phyloP scores from a whole-genome alignment of 2,113 vertebrate genomes.

The Lamprologus sp. region DNA sequence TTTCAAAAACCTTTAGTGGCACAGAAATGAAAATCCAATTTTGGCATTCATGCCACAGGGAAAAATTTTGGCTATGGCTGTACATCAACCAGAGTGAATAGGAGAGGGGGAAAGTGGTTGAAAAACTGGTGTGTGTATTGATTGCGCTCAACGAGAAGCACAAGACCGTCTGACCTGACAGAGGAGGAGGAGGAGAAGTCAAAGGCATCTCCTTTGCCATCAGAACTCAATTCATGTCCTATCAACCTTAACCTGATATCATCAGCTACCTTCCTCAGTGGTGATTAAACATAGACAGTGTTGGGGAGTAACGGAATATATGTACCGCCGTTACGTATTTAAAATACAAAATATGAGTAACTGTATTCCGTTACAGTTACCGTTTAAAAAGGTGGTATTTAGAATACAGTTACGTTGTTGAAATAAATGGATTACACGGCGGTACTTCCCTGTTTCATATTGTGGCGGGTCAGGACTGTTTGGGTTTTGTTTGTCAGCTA shows the following conservation, averaged over 20 bases:
- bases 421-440: too few species aligned
- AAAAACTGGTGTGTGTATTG: neutral
- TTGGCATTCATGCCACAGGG: neutral
- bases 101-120: neutral
- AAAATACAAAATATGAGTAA: too few species aligned
- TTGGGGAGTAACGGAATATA: too few species aligned
- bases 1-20: too few species aligned
- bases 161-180: neutral
- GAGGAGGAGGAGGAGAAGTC: neutral
- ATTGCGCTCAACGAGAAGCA: neutral
- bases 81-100: neutral
- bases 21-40: neutral
- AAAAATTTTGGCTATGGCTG: neutral
- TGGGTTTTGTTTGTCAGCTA: too few species aligned
- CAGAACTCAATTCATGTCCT: slow-evolving; percentile 19
- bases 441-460: too few species aligned
- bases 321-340: too few species aligned
- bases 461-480: too few species aligned
- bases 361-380: too few species aligned
- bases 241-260: neutral
- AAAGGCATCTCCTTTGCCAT: slow-evolving; percentile 29
- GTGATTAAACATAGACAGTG: neutral
- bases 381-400: too few species aligned
- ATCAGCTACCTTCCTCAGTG: neutral
- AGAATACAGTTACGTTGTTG: too few species aligned